Conservation (phyloP, 2,113 vertebrate genomes). For the Eonycteris spelaea region DNA sequence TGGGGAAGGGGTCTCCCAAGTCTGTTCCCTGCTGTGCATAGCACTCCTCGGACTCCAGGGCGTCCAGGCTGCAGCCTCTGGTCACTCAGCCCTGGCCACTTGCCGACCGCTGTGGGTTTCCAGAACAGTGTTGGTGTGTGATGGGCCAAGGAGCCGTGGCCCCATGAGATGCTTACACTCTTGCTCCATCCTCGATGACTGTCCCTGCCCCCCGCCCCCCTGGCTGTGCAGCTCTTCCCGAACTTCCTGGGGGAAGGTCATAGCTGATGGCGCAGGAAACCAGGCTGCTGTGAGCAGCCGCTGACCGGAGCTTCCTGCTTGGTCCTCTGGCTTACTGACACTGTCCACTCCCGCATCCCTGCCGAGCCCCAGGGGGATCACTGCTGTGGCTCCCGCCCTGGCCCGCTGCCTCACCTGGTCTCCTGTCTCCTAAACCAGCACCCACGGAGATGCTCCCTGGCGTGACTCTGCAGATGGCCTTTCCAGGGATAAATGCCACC, state of each 20-base stretch:
- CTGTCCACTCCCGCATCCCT: fast-evolving
- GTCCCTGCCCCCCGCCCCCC: no score
- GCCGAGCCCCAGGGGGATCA: not conserved
- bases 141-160: not conserved
- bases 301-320: not conserved
- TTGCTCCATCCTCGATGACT: fast-evolving
- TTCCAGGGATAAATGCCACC: fast-evolving
- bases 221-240: not conserved
- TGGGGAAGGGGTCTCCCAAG: not conserved
- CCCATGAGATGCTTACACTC: not conserved
- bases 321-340: fast-evolving
- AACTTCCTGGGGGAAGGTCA: not conserved
- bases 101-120: not conserved
- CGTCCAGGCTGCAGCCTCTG: not conserved
- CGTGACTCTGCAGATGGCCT: not conserved
- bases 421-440: not conserved
- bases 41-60: not conserved
- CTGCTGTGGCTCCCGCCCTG: not conserved
- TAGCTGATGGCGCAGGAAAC: not conserved
- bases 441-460: not conserved
- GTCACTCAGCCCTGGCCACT: not conserved
- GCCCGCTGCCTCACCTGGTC: fast-evolving
- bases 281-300: not conserved
- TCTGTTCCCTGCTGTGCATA: not conserved
- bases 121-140: fast-evolving